Conservation (phyloP, 2,888 invertebrate genomes). For the Eristalis pertinax region DNA sequence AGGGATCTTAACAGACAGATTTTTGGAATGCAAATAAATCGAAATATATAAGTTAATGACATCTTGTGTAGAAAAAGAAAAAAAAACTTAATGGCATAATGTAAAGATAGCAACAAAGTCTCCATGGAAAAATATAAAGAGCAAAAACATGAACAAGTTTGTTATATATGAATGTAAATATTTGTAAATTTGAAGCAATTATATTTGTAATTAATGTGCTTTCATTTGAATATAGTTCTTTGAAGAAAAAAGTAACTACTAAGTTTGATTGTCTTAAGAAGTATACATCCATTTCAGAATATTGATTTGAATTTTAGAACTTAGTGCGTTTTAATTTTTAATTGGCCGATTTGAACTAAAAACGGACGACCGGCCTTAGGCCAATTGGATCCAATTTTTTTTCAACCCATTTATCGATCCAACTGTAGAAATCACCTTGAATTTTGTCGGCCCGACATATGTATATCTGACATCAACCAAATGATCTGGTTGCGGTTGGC, state of each 20-base stretch:
- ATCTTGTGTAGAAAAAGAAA: not conserved
- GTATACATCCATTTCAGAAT: too few relatives aligned
- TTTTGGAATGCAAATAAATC: not conserved
- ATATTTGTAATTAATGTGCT: slow-evolving; percentile 76
- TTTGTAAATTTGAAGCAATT: slow-evolving; percentile 70
- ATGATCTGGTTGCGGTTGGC: too few relatives aligned
- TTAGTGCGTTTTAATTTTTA: too few relatives aligned
- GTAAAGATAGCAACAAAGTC: not conserved
- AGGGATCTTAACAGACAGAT: too few relatives aligned
- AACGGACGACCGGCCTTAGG: too few relatives aligned
- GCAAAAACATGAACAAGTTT: slow-evolving; percentile 46
- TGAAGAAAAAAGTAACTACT: slow-evolving; percentile 76
- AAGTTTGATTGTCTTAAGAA: slow-evolving; percentile 15
- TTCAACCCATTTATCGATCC: too few relatives aligned
- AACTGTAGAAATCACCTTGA: too few relatives aligned
- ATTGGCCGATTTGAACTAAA: too few relatives aligned
- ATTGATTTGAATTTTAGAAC: too few relatives aligned
- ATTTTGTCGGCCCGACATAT: too few relatives aligned
- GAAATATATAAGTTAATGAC: not conserved
- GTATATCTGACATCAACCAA: too few relatives aligned
- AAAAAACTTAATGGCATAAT: not conserved
- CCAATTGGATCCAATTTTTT: too few relatives aligned
- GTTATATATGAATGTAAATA: slow-evolving; percentile 72
- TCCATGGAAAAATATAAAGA: slow-evolving; percentile 8
- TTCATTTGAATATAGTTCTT: slow-evolving; percentile 80